Evolutionary conservation across 2,797 vertebrate genomes (phyloP).

Genomic region (Argyrosomus regius): DNA sequence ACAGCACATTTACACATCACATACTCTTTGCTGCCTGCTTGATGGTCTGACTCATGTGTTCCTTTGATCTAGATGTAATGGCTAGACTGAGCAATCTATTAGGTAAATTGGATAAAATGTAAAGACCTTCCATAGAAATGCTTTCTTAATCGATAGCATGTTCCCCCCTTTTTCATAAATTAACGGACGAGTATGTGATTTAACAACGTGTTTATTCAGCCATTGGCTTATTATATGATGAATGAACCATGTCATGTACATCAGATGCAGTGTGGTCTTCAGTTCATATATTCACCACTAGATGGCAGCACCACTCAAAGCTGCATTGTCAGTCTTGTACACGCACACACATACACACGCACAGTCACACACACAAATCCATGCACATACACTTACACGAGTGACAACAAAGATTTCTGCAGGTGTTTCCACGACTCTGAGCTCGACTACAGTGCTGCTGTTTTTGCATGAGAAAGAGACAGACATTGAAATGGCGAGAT

Average conservation of each 20-base stretch:
- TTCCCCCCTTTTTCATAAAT: not conserved
- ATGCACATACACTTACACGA: conserved; percentile 41
- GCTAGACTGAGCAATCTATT: conserved; percentile 9
- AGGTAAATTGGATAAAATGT: conserved; percentile 4
- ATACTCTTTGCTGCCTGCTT: conserved; percentile 16
- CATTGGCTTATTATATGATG: conserved; percentile 25
- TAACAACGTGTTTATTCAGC: conserved; percentile 39
- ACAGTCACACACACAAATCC: conserved; percentile 19
- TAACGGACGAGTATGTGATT: conserved; percentile 12
- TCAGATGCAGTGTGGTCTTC: not conserved
- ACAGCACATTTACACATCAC: conserved; percentile 34
- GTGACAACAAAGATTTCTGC: conserved; percentile 65
- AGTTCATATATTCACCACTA: conserved; percentile 63
- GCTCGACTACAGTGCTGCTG: conserved; percentile 49
- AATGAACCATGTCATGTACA: conserved; percentile 39
- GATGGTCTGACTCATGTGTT: conserved; percentile 32
- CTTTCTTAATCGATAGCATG: conserved; percentile 23
- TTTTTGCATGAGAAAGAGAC: conserved; percentile 71
- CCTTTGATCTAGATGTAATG: conserved; percentile 12
- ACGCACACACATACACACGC: conserved; percentile 14
- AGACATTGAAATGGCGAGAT: conserved; percentile 49
- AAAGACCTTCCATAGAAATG: not conserved
- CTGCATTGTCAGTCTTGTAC: conserved; percentile 28
- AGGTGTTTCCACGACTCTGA: conserved; percentile 66
- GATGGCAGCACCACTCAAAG: conserved; percentile 80